Evolutionary conservation across 2,888 invertebrate species (phyloP).

Genomic region (Nysson spinosus): DNA sequence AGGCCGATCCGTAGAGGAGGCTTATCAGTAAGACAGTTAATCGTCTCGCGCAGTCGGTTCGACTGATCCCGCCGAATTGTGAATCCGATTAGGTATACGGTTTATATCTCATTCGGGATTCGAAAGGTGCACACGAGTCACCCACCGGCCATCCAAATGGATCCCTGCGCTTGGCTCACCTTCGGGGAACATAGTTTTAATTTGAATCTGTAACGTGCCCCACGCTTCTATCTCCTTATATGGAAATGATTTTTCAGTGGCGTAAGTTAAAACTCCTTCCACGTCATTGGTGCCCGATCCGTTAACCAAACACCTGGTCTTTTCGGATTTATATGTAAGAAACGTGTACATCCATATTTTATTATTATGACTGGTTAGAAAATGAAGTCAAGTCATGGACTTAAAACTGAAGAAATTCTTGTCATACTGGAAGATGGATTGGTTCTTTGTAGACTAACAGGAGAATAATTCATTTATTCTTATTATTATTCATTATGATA

Average conservation of each 20-base stretch:
- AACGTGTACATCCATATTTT: not conserved
- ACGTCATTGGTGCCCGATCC: conserved; percentile 5
- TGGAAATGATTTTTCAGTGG: conserved; percentile 51
- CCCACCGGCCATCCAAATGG: conserved; percentile 28
- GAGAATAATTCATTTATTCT: too few species aligned
- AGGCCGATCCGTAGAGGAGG: conserved; percentile 35
- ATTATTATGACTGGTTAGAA: not conserved
- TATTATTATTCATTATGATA: too few species aligned
- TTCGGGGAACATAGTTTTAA: conserved; percentile 67
- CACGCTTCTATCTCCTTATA: conserved; percentile 56
- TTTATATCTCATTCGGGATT: conserved; percentile 61
- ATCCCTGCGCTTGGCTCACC: conserved; percentile 62
- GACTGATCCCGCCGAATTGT: conserved; percentile 50
- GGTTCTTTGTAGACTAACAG: too few species aligned
- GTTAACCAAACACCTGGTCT: conserved; percentile 33
- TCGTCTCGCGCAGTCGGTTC: conserved; percentile 43
- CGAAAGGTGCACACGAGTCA: conserved; percentile 40
- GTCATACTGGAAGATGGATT: too few species aligned
- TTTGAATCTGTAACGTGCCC: conserved; percentile 68
- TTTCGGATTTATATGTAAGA: conserved; percentile 32
- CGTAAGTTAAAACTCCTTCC: conserved; percentile 31
- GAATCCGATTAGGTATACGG: conserved; percentile 55
- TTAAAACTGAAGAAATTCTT: too few species aligned
- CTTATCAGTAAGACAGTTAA: conserved; percentile 52
- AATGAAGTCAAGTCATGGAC: not conserved